These are phyloP conservation scores for Tuta absoluta DNA, from an alignment of 2,888 invertebrate species.

Conservation along the genomic window DNA sequence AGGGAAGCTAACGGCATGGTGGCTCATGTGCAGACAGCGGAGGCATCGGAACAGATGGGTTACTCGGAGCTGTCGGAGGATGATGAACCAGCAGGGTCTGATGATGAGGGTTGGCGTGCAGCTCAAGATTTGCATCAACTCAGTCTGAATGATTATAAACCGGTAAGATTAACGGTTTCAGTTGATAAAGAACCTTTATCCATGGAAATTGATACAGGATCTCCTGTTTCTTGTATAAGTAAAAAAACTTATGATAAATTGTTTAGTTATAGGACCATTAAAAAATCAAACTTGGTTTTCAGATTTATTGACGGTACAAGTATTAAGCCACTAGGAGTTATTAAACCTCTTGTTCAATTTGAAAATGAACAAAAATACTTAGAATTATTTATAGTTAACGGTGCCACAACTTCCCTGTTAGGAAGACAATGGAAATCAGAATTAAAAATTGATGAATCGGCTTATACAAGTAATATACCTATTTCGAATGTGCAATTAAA, in stretches of 20 bases:
- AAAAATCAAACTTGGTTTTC: slow-evolving; percentile 3
- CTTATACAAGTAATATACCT: neutral
- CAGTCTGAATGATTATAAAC: neutral
- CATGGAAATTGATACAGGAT: slow-evolving; percentile 10
- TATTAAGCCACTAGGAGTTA: slow-evolving; percentile 1
- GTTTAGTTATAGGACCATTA: neutral
- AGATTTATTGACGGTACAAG: slow-evolving; percentile 8
- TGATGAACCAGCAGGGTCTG: too few species aligned
- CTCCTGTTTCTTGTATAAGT: slow-evolving; percentile 1
- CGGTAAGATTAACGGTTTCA: slow-evolving; percentile 6
- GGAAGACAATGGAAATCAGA: slow-evolving; percentile 22
- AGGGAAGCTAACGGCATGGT: too few species aligned
- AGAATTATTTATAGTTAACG: slow-evolving; percentile 28
- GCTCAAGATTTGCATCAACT: slow-evolving; percentile 7
- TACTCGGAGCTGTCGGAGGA: too few species aligned
- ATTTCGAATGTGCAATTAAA: too few species aligned
- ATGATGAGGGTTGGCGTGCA: neutral
- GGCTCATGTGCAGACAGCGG: too few species aligned
- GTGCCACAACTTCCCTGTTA: slow-evolving; percentile 27
- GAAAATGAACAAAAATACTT: slow-evolving; percentile 13
- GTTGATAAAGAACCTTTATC: neutral
- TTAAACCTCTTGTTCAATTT: neutral
- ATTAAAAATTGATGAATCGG: slow-evolving; percentile 24
- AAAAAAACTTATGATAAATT: neutral
- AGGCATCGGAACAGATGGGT: too few species aligned